Percentiles rank a stretch among this genome's conserved stretches.
phyloP scores from a whole-genome alignment of 1,140 invertebrate species.

The Pseudomyrmex flavicornis region DNA sequence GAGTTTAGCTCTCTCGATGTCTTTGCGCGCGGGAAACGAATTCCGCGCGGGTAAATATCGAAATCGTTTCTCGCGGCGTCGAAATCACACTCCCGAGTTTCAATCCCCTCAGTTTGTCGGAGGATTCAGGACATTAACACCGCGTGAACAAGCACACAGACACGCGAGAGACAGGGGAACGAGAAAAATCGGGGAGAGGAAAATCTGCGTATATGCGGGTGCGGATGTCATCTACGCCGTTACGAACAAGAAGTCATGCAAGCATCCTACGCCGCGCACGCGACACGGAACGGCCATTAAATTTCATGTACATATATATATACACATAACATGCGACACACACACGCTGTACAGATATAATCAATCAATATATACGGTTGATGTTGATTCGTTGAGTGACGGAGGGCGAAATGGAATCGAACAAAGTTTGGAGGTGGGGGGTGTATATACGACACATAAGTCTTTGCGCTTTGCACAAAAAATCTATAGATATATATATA shows the following conservation, averaged over 20 bases:
- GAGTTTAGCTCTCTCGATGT: not conserved
- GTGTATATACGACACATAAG: constrained; percentile 41
- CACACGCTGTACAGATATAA: constrained; percentile 62
- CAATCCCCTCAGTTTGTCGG: constrained; percentile 1
- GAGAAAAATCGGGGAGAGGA: too few species aligned
- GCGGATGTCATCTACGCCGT: constrained; percentile 22
- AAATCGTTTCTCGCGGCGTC: not conserved
- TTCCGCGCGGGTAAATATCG: not conserved
- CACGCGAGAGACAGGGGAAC: not conserved
- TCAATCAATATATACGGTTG: constrained; percentile 51
- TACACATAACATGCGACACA: constrained; percentile 64
- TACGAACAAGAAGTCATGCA: constrained; percentile 48
- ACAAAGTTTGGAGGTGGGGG: constrained; percentile 52
- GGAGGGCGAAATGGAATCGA: constrained; percentile 52
- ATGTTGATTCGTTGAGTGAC: constrained; percentile 63
- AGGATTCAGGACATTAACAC: not conserved
- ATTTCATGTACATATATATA: constrained; percentile 42
- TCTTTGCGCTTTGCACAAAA: constrained; percentile 35
- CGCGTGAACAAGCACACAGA: constrained; percentile 24
- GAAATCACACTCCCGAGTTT: not conserved
- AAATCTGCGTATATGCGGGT: constrained; percentile 26
- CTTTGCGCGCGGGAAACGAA: not conserved
- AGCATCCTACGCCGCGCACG: constrained; percentile 5
- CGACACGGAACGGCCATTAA: constrained; percentile 52
- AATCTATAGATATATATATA: constrained; percentile 41